phyloP scores from a whole-genome alignment of 1,140 invertebrate species.

The Argopecten irradians region DNA sequence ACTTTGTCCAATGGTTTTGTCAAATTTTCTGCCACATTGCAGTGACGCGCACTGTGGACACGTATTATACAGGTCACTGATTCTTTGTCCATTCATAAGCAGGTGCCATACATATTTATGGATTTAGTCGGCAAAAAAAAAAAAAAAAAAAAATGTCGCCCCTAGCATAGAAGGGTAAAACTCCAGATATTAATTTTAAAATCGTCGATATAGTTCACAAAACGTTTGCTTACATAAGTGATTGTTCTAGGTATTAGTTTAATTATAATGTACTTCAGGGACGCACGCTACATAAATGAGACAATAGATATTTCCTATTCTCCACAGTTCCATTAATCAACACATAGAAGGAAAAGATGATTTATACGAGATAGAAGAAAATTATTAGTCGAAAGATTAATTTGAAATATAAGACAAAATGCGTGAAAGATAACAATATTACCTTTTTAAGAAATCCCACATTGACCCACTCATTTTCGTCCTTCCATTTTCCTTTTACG shows the following conservation, averaged over 20 bases:
- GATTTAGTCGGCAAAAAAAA: no score
- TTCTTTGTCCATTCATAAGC: background rate
- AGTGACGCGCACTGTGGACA: background rate
- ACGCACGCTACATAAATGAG: no score
- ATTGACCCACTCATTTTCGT: slow-evolving; percentile 66
- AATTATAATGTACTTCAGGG: background rate
- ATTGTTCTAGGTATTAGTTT: background rate
- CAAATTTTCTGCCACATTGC: background rate
- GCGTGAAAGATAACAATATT: background rate
- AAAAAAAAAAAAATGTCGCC: no score
- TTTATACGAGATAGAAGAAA: background rate
- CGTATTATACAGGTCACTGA: background rate
- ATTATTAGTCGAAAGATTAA: background rate
- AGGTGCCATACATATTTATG: background rate
- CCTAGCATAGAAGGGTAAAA: background rate
- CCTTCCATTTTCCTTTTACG: slow-evolving; percentile 67
- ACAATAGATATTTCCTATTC: background rate
- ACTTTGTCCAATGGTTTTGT: background rate
- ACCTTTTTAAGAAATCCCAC: slow-evolving; percentile 68
- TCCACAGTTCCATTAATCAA: background rate
- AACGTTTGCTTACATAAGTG: background rate
- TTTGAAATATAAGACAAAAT: no score
- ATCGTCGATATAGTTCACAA: no score
- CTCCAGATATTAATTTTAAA: no score
- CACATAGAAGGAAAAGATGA: background rate